Evolutionary conservation across 2,113 vertebrate genomes (phyloP).

Genomic region (Phrynosoma platyrhinos): DNA sequence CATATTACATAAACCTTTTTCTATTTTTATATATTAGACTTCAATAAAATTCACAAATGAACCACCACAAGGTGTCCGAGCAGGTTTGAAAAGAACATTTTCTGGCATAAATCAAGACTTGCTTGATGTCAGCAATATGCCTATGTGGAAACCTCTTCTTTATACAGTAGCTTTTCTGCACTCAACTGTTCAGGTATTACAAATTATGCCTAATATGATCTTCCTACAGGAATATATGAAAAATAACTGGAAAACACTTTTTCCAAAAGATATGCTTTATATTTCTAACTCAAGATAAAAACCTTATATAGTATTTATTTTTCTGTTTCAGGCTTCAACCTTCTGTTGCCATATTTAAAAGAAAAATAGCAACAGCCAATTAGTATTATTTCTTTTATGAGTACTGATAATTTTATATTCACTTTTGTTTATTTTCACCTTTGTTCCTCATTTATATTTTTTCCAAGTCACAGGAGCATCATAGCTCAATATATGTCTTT

Average conservation of each 20-base stretch:
- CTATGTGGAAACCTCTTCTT: constrained; percentile 83
- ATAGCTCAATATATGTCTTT: neutral
- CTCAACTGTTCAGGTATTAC: constrained; percentile 81
- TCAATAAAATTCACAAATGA: constrained; percentile 84
- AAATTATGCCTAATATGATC: neutral
- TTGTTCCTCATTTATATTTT: neutral
- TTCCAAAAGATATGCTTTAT: neutral
- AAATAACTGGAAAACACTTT: neutral
- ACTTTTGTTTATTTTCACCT: neutral
- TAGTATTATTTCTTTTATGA: neutral
- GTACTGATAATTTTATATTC: neutral
- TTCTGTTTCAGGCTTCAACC: neutral
- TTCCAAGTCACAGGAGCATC: neutral
- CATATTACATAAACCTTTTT: constrained; percentile 56
- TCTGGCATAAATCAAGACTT: constrained; percentile 80
- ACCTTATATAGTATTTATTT: constrained; percentile 17
- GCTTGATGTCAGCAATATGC: constrained; percentile 77
- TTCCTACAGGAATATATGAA: neutral
- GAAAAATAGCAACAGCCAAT: neutral
- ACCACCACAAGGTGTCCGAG: constrained; percentile 80
- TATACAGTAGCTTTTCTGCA: constrained; percentile 82
- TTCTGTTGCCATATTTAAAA: neutral
- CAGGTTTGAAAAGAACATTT: constrained; percentile 81
- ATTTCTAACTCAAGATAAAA: constrained; percentile 1
- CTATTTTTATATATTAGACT: constrained; percentile 68